These are phyloP conservation scores for Stenodema calcarata DNA, from an alignment of 2,888 invertebrate genomes.

Conservation along the genomic window DNA sequence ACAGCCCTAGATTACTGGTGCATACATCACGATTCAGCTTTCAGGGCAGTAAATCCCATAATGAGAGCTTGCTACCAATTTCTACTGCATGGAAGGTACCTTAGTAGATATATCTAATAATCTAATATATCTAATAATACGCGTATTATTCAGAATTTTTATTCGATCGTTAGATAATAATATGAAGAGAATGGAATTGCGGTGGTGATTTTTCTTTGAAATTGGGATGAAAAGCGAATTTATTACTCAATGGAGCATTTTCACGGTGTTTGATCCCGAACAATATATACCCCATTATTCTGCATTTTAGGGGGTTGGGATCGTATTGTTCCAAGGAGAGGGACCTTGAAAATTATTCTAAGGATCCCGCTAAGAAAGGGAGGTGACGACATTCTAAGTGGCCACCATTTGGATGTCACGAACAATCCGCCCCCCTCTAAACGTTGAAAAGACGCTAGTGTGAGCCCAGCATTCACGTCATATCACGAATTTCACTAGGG, in stretches of 20 bases:
- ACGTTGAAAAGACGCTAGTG: neutral
- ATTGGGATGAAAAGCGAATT: neutral
- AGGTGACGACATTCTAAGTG: constrained; percentile 9
- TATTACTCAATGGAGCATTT: neutral
- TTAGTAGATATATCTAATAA: too few species aligned
- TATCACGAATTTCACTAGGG: neutral
- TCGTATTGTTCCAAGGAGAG: neutral
- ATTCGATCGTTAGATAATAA: too few species aligned
- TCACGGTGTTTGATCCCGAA: neutral
- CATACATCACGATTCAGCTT: too few species aligned
- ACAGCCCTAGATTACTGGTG: too few species aligned
- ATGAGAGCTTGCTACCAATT: too few species aligned
- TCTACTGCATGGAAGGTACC: too few species aligned
- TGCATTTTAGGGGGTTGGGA: neutral
- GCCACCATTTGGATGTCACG: neutral
- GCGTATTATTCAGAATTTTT: too few species aligned
- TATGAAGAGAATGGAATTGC: neutral
- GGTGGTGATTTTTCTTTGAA: neutral
- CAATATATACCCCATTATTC: neutral
- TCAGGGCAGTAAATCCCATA: too few species aligned
- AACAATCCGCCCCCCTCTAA: neutral
- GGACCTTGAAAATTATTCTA: constrained; percentile 7
- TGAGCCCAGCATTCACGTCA: constrained; percentile 23
- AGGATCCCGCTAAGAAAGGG: neutral
- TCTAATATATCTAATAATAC: too few species aligned